These are phyloP conservation scores for Phlogophora meticulosa DNA, from an alignment of 2,888 invertebrate genomes.

Conservation along the genomic window DNA sequence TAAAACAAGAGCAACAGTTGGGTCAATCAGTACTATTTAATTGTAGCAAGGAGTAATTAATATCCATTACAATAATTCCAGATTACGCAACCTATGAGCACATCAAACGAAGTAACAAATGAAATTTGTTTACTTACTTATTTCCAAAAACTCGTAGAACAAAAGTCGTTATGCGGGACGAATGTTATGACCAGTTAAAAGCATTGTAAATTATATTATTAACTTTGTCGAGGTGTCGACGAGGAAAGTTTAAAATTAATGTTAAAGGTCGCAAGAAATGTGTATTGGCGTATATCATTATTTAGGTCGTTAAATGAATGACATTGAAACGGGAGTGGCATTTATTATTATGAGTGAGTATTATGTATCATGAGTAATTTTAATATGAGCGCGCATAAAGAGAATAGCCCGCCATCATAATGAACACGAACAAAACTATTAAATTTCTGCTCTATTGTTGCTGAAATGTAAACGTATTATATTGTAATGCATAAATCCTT, in stretches of 20 bases:
- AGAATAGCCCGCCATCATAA: slow-evolving; percentile 34
- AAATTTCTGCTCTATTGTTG: slow-evolving; percentile 32
- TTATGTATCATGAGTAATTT: slow-evolving; percentile 40
- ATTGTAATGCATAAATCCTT: neutral
- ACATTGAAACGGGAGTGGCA: slow-evolving; percentile 32
- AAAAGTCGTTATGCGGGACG: slow-evolving; percentile 64
- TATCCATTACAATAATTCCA: slow-evolving; percentile 10
- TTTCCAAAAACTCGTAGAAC: slow-evolving; percentile 52
- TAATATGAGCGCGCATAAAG: slow-evolving; percentile 52
- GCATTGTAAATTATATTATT: slow-evolving; percentile 67
- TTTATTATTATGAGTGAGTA: slow-evolving; percentile 42
- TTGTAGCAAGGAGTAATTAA: slow-evolving; percentile 14
- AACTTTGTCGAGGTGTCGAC: slow-evolving; percentile 61
- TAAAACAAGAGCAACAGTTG: neutral
- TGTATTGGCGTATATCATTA: slow-evolving; percentile 36
- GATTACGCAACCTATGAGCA: slow-evolving; percentile 13
- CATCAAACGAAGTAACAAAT: slow-evolving; percentile 24
- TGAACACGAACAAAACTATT: slow-evolving; percentile 49
- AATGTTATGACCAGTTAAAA: slow-evolving; percentile 69
- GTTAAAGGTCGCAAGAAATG: slow-evolving; percentile 48
- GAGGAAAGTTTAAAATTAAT: slow-evolving; percentile 60
- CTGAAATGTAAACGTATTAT: slow-evolving; percentile 13
- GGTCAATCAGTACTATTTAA: slow-evolving; percentile 10
- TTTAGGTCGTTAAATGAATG: slow-evolving; percentile 39
- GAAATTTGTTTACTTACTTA: slow-evolving; percentile 51